phyloP scores from a whole-genome alignment of 92 coral and sea anemone species.

The Porites lobata region DNA sequence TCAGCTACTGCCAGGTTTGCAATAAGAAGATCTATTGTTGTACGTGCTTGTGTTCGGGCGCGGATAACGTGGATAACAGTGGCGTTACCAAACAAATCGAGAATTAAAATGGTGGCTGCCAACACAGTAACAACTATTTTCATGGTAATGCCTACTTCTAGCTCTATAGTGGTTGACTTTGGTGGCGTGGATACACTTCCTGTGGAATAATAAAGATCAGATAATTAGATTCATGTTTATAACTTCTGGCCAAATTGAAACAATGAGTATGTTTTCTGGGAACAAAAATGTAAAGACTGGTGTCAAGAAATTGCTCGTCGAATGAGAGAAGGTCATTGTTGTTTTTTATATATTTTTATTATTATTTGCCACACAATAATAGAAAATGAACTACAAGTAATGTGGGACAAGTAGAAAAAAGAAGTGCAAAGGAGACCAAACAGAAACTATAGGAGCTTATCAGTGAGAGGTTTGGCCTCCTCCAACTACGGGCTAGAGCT shows the following conservation, averaged over 20 bases:
- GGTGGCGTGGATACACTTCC: neutral
- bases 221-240: neutral
- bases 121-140: constrained; percentile 56
- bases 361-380: too few relatives aligned
- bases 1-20: constrained; percentile 86
- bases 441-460: too few relatives aligned
- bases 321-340: too few relatives aligned
- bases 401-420: too few relatives aligned
- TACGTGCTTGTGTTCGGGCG: constrained; percentile 80
- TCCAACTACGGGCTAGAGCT: too few relatives aligned
- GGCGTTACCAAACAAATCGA: constrained; percentile 79
- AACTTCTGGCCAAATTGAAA: neutral
- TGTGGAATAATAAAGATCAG: neutral
- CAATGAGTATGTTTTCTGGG: too few relatives aligned
- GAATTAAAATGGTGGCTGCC: constrained; percentile 50
- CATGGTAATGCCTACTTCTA: neutral
- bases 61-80: constrained; percentile 79
- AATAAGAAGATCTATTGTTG: constrained; percentile 72
- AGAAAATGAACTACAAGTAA: too few relatives aligned
- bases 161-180: neutral
- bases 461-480: too few relatives aligned
- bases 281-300: too few relatives aligned
- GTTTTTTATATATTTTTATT: too few relatives aligned
- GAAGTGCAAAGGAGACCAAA: too few relatives aligned
- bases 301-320: too few relatives aligned